Percentiles rank a stretch among this genome's conserved stretches.
Conservation (phyloP, 92 coral and sea anemone species). For the Nematostella vectensis region DNA sequence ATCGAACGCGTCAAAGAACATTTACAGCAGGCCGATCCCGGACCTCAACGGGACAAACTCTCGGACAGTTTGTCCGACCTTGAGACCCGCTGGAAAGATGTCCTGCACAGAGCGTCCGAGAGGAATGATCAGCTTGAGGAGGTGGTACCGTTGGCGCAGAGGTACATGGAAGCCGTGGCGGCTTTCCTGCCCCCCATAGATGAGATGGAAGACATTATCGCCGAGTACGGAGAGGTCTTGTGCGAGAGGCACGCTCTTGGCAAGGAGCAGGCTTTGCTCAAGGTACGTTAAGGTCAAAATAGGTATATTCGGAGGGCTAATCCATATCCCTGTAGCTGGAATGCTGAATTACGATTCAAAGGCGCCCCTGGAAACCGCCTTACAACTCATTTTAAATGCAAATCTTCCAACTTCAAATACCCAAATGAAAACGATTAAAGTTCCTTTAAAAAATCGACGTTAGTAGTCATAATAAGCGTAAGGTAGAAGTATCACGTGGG, state of each 20-base stretch:
- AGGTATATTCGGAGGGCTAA: no score
- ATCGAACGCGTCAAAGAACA: conserved; percentile 68
- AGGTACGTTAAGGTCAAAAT: conserved; percentile 36
- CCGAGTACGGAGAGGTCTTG: conserved; percentile 59
- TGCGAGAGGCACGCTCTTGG: conserved; percentile 82
- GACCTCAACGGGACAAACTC: conserved; percentile 55
- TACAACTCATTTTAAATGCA: no score
- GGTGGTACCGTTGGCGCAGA: conserved; percentile 76
- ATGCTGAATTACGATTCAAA: no score
- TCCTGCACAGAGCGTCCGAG: conserved; percentile 48
- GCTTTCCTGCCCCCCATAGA: conserved; percentile 61
- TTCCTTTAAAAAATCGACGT: no score
- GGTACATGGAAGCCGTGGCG: conserved; percentile 62
- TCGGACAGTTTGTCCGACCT: conserved; percentile 44
- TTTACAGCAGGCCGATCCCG: conserved; percentile 66
- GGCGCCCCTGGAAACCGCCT: not conserved
- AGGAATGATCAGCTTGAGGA: conserved; percentile 83
- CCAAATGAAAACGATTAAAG: no score
- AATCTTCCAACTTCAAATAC: no score
- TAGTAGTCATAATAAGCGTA: no score
- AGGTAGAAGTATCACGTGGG: no score
- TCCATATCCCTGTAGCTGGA: no score
- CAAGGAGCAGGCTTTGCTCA: conserved; percentile 65
- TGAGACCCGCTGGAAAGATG: conserved; percentile 62
- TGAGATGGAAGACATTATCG: conserved; percentile 75